Base-by-base conservation (phyloP, 2,113 vertebrate species). In the Indicator maculatus region DNA sequence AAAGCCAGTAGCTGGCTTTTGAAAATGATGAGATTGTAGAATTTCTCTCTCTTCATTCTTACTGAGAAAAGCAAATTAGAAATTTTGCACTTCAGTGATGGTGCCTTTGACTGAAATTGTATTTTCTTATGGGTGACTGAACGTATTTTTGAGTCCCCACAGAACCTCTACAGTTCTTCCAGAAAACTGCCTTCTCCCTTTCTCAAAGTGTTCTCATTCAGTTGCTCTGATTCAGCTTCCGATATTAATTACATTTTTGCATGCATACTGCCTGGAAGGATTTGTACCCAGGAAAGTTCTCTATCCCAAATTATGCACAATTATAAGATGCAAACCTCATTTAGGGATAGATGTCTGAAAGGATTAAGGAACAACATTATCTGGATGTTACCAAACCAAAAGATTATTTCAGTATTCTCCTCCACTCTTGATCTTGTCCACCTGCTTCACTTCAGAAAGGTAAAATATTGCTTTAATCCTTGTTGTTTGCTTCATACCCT, bases 311-410 rank as follows among this genome's bases (percentile, higher is more conserved):
- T 95, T 81, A 77, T 27, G 38, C 72, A 58, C 16, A 78, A 77
- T 86, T 78, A 78, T 89, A 86, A 83, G 41, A 93, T 75, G 41
- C 4, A 79, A 72, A 87, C 7, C 38, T 90, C 93, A 86, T 76
- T 92, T 81, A 94, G 26, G 79, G 89, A 89, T 90, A 91, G 86
- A 77, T 83, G 52, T 58, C 89, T 84, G 64, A 84, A 89, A 93
- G 74, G 76, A 95, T 96, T 93, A 96, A 93, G 11, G 55, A 65
- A 60, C 39, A 75, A 75, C 23, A 74, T 96, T 84, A 93, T 66
- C 70, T 95, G 60, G 21, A 78, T 93, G 63, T 63, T 56, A 64
- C 87, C 89, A 76, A 90, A 78, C 78, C 70, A 64, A 96, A 83
- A 65, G 53, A n/a, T 71, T 92, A 47, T 72, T 93, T 85, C 67